Evolutionary conservation across 2,113 vertebrate genomes (phyloP).

Genomic region (Maylandia zebra): DNA sequence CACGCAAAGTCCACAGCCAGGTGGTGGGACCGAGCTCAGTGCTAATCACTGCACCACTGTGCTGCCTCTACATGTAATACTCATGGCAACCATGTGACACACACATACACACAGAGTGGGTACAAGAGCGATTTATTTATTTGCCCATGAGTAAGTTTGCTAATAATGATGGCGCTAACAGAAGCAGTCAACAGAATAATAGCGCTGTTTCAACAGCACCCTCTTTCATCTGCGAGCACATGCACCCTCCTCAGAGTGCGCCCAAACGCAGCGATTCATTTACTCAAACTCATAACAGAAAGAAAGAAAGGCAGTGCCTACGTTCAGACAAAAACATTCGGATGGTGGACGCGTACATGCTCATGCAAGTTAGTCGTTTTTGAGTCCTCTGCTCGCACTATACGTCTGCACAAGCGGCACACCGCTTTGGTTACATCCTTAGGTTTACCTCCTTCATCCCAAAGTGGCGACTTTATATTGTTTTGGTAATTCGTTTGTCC

Average conservation of each 20-base stretch:
- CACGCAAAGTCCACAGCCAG: not conserved
- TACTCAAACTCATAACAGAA: not conserved
- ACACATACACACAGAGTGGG: not conserved
- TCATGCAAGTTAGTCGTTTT: not conserved
- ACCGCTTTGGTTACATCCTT: not conserved
- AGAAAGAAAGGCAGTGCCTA: not conserved
- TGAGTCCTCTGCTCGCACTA: not conserved
- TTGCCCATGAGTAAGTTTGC: not conserved
- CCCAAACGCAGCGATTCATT: not conserved
- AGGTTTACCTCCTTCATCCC: not conserved
- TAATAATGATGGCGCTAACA: not conserved
- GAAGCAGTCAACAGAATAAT: not conserved
- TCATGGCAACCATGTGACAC: not conserved
- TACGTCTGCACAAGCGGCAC: not conserved
- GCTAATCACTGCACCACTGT: not conserved
- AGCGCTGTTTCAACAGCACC: not conserved
- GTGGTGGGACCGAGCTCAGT: not conserved
- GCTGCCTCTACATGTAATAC: not conserved
- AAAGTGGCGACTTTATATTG: not conserved
- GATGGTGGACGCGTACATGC: not conserved
- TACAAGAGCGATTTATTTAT: not conserved
- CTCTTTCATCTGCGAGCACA: not conserved
- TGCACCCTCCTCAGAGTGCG: not conserved
- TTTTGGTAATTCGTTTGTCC: not conserved
- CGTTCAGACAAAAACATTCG: not conserved